phyloP scores from a whole-genome alignment of 2,113 vertebrate species.

The Mastomys natalensis region DNA sequence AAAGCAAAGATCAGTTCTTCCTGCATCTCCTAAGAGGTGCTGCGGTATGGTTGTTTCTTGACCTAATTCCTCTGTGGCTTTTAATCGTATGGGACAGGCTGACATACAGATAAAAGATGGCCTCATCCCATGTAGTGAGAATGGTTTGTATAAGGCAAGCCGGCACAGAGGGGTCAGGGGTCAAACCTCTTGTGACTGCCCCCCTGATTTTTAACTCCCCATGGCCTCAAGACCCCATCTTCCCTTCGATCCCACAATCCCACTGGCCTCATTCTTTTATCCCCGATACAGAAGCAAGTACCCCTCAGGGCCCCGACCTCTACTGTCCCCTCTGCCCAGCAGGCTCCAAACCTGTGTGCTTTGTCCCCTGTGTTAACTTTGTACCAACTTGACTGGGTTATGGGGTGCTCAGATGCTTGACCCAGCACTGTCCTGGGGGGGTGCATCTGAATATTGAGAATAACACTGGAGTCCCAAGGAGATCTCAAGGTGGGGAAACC shows the following conservation, averaged over 20 bases:
- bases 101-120: not conserved
- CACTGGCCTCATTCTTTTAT: not conserved
- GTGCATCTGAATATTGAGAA: not conserved
- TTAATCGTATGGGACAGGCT: not conserved
- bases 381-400: not conserved
- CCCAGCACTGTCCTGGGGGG: not conserved
- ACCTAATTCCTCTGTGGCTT: not conserved
- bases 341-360: accelerated
- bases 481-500: not conserved
- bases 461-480: not conserved
- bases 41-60: not conserved
- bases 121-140: accelerated
- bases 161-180: no score
- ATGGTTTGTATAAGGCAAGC: not conserved
- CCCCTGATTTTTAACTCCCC: not conserved
- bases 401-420: not conserved
- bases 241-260: not conserved
- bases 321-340: not conserved
- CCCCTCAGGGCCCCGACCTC: not conserved
- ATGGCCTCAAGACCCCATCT: not conserved
- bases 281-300: not conserved
- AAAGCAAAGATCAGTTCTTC: not conserved
- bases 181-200: not conserved
- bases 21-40: not conserved
- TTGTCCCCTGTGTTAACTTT: not conserved